These are phyloP conservation scores for Oenanthe melanoleuca DNA, from an alignment of 2,113 vertebrate species.

Conservation along the genomic window DNA sequence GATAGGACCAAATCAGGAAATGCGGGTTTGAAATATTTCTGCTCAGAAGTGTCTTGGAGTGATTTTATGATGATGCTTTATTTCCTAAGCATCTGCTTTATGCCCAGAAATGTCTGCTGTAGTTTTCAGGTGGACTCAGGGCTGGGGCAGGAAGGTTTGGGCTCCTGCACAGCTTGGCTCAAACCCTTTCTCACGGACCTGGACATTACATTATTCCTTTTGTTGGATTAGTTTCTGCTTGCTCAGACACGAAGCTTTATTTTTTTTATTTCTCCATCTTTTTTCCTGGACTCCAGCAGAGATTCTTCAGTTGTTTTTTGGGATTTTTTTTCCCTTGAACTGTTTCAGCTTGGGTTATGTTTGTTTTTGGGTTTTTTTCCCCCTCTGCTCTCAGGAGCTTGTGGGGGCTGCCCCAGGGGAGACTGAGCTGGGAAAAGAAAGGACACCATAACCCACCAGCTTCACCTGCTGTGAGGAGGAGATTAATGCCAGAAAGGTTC, in stretches of 20 bases:
- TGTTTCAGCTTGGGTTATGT: not conserved
- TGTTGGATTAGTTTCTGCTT: not conserved
- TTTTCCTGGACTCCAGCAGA: not conserved
- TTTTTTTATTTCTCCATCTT: not conserved
- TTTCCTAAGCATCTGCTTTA: not conserved
- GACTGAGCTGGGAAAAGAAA: not conserved
- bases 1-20: not conserved
- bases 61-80: not conserved
- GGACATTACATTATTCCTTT: not conserved
- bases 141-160: not conserved
- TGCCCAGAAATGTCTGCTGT: not conserved
- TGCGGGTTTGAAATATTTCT: not conserved
- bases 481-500: not conserved
- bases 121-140: fast-evolving
- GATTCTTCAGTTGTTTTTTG: not conserved
- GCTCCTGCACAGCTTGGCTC: not conserved
- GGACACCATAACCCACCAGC: not conserved
- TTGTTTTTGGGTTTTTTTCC: not conserved
- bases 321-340: not conserved
- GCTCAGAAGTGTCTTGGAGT: not conserved
- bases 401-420: fast-evolving
- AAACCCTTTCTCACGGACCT: fast-evolving
- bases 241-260: not conserved
- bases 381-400: fast-evolving
- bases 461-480: not conserved